Base-by-base conservation (phyloP, 1,140 invertebrate genomes). In the Listronotus oregonensis region DNA sequence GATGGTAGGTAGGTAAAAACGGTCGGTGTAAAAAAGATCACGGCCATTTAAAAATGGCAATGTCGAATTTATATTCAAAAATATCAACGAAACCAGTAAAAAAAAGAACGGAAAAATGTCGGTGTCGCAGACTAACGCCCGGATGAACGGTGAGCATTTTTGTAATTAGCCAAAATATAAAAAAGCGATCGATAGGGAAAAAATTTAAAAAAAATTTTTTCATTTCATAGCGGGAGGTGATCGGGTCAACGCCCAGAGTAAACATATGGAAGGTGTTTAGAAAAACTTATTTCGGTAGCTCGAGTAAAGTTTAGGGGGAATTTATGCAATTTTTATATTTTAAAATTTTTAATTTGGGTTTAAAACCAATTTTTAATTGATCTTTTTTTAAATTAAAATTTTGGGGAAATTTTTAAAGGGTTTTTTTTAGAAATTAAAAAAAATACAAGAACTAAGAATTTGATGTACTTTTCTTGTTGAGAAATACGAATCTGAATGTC, bases 71-170 rank as follows among this genome's bases (percentile, higher is more conserved):
- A 63, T 88, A 88, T 76, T 87, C 85, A 67, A 88, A 89, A 84
- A 89, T 88, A 65, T 83, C 87, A 61, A 83, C 84, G 64, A 90
- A 89, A 79, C 86, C 87, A 62, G 77, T 84, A 52, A 89, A 88
- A 78, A 83, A 87, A 66, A 82, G 85, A 75, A 85, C 86, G 72
- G 86, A 88, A 68, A 87, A 84, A 86, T 91, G 80, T 83, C 87
- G n/a, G 87, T 91, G 59, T 86, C 89, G 58, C 89, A 92, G 82
- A 89, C 90, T 10, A 91, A 89, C 78, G 83, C 89, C 70, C 92
- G 90, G 90, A 89, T 91, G 80, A 92, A 92, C 79, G 90, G 90
- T 92, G 83, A 89, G 88, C 31, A 27, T 37, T 27, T 27, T 27
- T 27, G 1, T 10, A 37, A 37, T 37, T 37, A 8, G 8, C 1